Percentiles rank a stretch among this genome's conserved stretches.
Evolutionary conservation across 35 echinoderm and acorn worm genomes (phyloP).

Genomic region (Apostichopus parvimensis): DNA sequence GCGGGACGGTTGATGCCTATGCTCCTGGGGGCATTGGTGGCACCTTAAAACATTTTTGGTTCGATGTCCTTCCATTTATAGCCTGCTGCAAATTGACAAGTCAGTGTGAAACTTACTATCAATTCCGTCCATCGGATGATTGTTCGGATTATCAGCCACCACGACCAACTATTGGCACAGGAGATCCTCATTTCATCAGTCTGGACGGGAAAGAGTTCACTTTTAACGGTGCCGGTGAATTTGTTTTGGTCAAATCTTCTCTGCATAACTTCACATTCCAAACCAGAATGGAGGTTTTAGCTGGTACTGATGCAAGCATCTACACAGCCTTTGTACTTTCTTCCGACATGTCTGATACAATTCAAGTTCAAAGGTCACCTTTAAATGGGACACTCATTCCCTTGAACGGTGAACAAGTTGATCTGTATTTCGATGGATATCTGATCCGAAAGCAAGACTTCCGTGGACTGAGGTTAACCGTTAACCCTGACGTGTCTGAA

Average conservation of each 20-base stretch:
- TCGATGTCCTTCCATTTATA: slow-evolving; percentile 31
- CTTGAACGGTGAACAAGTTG: not conserved
- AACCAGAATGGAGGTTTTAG: slow-evolving; percentile 60
- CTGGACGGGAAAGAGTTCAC: slow-evolving; percentile 67
- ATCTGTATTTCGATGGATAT: slow-evolving; percentile 19
- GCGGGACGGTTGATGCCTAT: slow-evolving; percentile 24
- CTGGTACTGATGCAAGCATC: slow-evolving; percentile 42
- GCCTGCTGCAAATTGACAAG: not conserved
- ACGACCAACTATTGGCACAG: slow-evolving; percentile 40
- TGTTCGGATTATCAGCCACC: slow-evolving; percentile 27
- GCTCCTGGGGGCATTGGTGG: not conserved
- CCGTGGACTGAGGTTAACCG: slow-evolving; percentile 15
- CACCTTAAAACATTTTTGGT: slow-evolving; percentile 1
- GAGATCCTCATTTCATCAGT: slow-evolving; percentile 66
- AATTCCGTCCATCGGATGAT: slow-evolving; percentile 13
- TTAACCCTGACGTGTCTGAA: slow-evolving; percentile 49
- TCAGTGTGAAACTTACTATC: slow-evolving; percentile 13
- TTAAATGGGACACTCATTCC: slow-evolving; percentile 21
- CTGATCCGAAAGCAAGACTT: slow-evolving; percentile 33
- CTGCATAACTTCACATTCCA: slow-evolving; percentile 60
- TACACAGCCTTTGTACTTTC: slow-evolving; percentile 67
- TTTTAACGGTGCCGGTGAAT: slow-evolving; percentile 77
- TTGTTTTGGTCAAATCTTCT: slow-evolving; percentile 33
- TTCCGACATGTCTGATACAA: slow-evolving; percentile 27
- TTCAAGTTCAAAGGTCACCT: slow-evolving; percentile 60